Conservation (phyloP, 1,140 invertebrate species). For the Achroia grisella region DNA sequence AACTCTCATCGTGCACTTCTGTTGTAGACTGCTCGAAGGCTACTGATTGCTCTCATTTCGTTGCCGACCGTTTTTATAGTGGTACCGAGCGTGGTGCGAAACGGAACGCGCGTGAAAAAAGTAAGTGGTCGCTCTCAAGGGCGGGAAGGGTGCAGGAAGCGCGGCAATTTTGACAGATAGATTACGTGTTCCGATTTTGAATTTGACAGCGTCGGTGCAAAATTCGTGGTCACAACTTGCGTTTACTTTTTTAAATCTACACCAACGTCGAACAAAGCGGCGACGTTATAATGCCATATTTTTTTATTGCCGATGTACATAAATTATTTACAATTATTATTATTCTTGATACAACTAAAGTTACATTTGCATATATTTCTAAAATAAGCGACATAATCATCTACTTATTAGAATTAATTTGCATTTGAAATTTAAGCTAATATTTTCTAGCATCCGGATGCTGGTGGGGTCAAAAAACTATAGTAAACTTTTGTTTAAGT, state of each 20-base stretch:
- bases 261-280: too few species aligned
- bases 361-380: not conserved
- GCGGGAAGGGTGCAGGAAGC: slow-evolving; percentile 58
- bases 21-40: slow-evolving; percentile 67
- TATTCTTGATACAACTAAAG: too few species aligned
- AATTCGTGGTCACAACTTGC: too few species aligned
- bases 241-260: too few species aligned
- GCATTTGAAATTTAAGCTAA: slow-evolving; percentile 8
- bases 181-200: slow-evolving; percentile 27
- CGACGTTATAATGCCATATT: too few species aligned
- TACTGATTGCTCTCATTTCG: slow-evolving; percentile 68
- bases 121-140: slow-evolving; percentile 64
- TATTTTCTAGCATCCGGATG: too few species aligned
- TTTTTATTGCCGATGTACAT: too few species aligned
- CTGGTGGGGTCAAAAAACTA: too few species aligned
- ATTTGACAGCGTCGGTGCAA: slow-evolving; percentile 17
- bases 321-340: too few species aligned
- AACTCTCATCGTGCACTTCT: slow-evolving; percentile 72
- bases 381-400: slow-evolving; percentile 12
- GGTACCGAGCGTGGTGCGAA: slow-evolving; percentile 41
- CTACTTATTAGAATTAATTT: slow-evolving; percentile 12
- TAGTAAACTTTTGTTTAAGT: too few species aligned
- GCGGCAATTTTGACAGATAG: slow-evolving; percentile 34
- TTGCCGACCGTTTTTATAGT: slow-evolving; percentile 54
- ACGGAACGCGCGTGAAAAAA: slow-evolving; percentile 63